A percentile compares a stretch with the other conserved stretches of the same genome.
These are phyloP conservation scores for Vireo griseus DNA, from an alignment of 2,797 vertebrate species.

Conservation along the genomic window DNA sequence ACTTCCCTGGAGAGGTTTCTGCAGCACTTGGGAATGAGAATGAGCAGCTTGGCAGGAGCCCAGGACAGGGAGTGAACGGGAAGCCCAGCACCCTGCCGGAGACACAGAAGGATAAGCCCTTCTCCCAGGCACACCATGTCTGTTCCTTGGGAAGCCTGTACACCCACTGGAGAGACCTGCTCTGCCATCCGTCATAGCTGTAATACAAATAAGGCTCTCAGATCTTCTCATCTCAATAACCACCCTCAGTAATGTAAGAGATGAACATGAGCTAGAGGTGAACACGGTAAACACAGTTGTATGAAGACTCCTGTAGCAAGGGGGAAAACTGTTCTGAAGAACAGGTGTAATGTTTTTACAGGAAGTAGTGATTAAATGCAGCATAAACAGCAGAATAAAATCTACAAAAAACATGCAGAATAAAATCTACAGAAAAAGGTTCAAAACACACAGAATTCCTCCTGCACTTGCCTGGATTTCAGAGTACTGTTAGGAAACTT, in stretches of 20 bases:
- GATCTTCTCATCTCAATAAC: neutral
- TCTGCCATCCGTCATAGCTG: neutral
- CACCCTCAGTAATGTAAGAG: neutral
- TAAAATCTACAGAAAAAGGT: neutral
- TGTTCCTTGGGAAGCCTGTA: neutral
- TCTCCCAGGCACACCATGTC: neutral
- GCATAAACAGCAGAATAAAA: neutral
- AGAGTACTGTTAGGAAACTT: neutral
- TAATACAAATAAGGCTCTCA: neutral
- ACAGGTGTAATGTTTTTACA: neutral
- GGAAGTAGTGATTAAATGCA: neutral
- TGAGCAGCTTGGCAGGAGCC: neutral
- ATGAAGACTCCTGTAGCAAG: neutral
- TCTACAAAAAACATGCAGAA: neutral
- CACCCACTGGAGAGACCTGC: neutral
- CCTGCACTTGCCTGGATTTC: neutral
- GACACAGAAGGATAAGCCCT: neutral
- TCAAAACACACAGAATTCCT: neutral
- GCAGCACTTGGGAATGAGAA: neutral
- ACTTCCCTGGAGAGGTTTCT: neutral
- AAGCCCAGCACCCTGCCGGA: neutral
- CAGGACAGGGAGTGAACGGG: accelerated
- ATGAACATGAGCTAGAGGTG: neutral
- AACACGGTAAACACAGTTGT: neutral
- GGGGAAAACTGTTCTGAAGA: neutral